Evolutionary conservation across 1,140 invertebrate genomes (phyloP).

Genomic region (Pseudoatta argentina): DNA sequence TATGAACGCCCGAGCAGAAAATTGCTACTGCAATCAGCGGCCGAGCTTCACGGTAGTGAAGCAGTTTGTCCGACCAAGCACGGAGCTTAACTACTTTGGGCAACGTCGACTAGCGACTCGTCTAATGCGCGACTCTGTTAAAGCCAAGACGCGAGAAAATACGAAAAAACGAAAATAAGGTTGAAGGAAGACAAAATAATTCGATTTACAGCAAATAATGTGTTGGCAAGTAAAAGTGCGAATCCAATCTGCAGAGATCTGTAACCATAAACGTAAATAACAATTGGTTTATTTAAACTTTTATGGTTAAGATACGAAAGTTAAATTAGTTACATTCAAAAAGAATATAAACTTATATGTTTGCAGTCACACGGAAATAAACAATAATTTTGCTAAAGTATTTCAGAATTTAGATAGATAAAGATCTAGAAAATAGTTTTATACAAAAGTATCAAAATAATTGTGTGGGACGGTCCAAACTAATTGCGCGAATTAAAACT

Average conservation of each 20-base stretch:
- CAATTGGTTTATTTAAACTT: no score
- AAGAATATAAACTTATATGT: no score
- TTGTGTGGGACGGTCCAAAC: no score
- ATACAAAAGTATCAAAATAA: no score
- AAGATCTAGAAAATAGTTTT: no score
- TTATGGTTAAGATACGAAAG: no score
- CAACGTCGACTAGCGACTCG: not conserved
- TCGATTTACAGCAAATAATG: not conserved
- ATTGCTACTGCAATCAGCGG: conserved; percentile 48
- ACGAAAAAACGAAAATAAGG: not conserved
- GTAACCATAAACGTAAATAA: no score
- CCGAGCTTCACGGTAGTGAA: not conserved
- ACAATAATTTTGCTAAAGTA: not conserved
- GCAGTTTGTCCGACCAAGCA: conserved; percentile 8
- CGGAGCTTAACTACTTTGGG: conserved; percentile 41
- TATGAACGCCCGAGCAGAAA: conserved; percentile 49
- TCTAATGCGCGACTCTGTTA: not conserved
- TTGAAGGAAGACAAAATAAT: not conserved
- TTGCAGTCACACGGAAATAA: no score
- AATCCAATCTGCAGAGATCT: no score
- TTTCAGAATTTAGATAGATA: no score
- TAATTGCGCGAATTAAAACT: no score
- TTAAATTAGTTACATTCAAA: no score
- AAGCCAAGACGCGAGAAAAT: not conserved
- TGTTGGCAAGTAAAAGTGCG: not conserved